Base-by-base conservation (phyloP, 2,888 invertebrate genomes). In the Drepanosiphum platanoidis region DNA sequence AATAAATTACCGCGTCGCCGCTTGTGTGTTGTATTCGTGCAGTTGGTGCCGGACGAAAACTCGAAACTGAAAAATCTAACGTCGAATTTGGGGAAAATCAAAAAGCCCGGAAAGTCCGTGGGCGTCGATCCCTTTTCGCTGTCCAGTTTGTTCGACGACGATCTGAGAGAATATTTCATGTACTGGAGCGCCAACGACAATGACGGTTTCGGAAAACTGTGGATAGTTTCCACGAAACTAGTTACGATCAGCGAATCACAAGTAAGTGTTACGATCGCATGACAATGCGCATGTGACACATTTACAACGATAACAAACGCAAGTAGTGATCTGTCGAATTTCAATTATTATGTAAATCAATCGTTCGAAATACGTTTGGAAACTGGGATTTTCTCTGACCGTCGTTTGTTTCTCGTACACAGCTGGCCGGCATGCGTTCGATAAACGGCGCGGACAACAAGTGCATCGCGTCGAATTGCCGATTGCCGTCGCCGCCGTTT, bases 221-320 rank as follows among this genome's bases (percentile, higher is more conserved):
- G 79, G 79, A 66, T 79, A 18, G 32, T 79, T 42, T 68, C 68
- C 4, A 11, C 79, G 2, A 79, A 68, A 68, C 34, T 30, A 32
- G 79, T 79, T 27, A 42, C 30, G 1, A 46, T 68, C 13, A 79
- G 15, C 27, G n/a, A n/a, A 11, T 42, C 39, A 46, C 68, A 79
- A 46, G 79, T 79, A n/a, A 9, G 79, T n/a, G n/a, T n/a, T n/a
- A n/a, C n/a, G n/a, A n/a, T n/a, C n/a, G n/a, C n/a, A n/a, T n/a
- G n/a, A n/a, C n/a, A n/a, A n/a, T n/a, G n/a, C n/a, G n/a, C n/a
- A n/a, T n/a, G n/a, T n/a, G n/a, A n/a, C n/a, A n/a, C n/a, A n/a
- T n/a, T n/a, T n/a, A n/a, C n/a, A n/a, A n/a, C n/a, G n/a, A n/a
- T n/a, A n/a, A n/a, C n/a, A n/a, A n/a, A n/a, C n/a, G n/a, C n/a